Evolutionary conservation across 1,140 invertebrate species (phyloP).

Genomic region (Macrotrachela quadricornifera): DNA sequence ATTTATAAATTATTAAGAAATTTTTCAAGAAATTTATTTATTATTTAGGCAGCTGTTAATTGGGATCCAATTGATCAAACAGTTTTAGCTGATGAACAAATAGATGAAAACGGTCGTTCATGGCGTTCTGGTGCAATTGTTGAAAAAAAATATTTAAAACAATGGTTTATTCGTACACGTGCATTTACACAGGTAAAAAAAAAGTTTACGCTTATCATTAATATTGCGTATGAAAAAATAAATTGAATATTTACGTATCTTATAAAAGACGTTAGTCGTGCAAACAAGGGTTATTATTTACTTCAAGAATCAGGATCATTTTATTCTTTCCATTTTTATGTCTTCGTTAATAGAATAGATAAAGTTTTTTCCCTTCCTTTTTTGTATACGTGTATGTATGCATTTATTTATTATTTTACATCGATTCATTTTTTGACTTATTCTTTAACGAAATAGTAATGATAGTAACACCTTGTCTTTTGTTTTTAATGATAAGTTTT

Average conservation of each 20-base stretch:
- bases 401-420: no score
- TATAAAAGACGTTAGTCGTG: no score
- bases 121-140: conserved; percentile 92
- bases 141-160: conserved; percentile 61
- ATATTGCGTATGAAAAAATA: neutral
- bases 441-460: no score
- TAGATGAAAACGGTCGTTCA: conserved; percentile 65
- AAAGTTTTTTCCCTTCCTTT: no score
- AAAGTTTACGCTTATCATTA: conserved; percentile 16
- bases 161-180: conserved; percentile 87
- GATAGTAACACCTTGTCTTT: no score
- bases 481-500: no score
- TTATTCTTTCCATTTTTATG: no score
- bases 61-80: conserved; percentile 97
- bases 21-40: neutral
- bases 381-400: no score
- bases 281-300: no score
- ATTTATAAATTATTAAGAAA: neutral
- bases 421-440: no score
- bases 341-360: no score
- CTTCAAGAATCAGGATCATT: no score
- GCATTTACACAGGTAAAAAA: conserved; percentile 54
- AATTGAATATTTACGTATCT: neutral
- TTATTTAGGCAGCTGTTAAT: conserved; percentile 55
- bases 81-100: conserved; percentile 89